Base-by-base conservation (phyloP, 2,113 vertebrate species). In the Beaufortia kweichowensis region DNA sequence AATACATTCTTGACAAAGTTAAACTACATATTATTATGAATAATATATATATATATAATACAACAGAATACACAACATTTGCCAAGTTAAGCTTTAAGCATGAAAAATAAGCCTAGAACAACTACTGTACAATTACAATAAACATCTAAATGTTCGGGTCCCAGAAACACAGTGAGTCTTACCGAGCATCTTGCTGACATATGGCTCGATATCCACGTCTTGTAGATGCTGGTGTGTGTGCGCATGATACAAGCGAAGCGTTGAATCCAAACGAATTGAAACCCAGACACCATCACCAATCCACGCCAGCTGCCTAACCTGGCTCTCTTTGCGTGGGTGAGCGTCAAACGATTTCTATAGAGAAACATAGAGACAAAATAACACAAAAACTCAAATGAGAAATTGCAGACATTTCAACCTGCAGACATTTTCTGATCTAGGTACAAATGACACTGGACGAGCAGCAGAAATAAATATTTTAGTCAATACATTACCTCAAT, bases 161-260 rank as follows among this genome's bases (percentile, higher is more conserved):
- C 41, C 12, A 17, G 6, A 28, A 5, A 23, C 35, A n/a, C 8
- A 39, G 8, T 0, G 11, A 21, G 29, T 8, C 24, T 92, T 84
- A 98, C 97, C 97, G 53, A 99, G 87, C 96, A 98, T 99, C 90
- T 99, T 98, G 92, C 96, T 99, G 93, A 99, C 97, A 0, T 99
- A 99, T 4, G 97, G 97, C 84, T 99, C 97, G 0, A 99, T 99
- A 87, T 99, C 97, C 7, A 99, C 96, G 0, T 99, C 97, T 81
- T 99, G 96, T 50, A 99, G 93, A 76, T 99, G 97, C 79, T 99
- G 97, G 79, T 98, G 96, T 29, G 95, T 98, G 82, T 96, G 95
- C 0, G 97, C 97, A 0, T 99, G 97, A 86, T 98, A 99, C 23
- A 99, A 91, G 69, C 97, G 92, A 83, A 98, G 88, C 0, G 97